A percentile compares a stretch with the other conserved stretches of the same genome.
Conservation (phyloP, 53 echinoderm and acorn worm species). For the Apostichopus leukothele region DNA sequence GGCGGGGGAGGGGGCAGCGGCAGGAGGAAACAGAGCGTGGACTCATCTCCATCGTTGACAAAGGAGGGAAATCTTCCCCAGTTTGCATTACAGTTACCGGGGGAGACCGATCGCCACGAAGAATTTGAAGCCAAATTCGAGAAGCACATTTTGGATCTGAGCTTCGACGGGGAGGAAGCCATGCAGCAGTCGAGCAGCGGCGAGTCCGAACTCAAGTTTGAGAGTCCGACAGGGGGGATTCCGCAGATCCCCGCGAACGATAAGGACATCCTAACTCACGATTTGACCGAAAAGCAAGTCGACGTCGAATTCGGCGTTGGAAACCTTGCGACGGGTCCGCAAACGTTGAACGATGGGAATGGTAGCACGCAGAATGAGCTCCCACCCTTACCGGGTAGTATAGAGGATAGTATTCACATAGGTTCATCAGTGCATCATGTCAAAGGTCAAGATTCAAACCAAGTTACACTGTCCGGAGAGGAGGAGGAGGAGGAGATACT, state of each 20-base stretch:
- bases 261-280: background rate
- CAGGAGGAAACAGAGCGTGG: background rate
- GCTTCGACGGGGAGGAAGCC: slow-evolving; percentile 34
- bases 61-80: background rate
- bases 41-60: background rate
- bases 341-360: background rate
- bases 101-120: background rate
- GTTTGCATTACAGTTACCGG: slow-evolving; percentile 6
- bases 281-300: background rate
- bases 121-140: slow-evolving; percentile 35
- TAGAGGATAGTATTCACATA: background rate
- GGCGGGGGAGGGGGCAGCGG: too few species aligned
- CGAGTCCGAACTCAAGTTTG: background rate
- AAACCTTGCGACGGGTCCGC: background rate
- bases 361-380: background rate
- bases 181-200: background rate
- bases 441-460: background rate
- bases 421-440: background rate
- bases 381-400: background rate
- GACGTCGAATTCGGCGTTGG: background rate
- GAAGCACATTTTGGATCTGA: slow-evolving; percentile 8
- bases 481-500: too few species aligned
- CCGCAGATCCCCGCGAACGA: background rate
- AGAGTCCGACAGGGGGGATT: background rate
- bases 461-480: background rate